These are phyloP conservation scores for Pantelozetes paolii DNA, from an alignment of 2,888 invertebrate species.

Conservation along the genomic window DNA sequence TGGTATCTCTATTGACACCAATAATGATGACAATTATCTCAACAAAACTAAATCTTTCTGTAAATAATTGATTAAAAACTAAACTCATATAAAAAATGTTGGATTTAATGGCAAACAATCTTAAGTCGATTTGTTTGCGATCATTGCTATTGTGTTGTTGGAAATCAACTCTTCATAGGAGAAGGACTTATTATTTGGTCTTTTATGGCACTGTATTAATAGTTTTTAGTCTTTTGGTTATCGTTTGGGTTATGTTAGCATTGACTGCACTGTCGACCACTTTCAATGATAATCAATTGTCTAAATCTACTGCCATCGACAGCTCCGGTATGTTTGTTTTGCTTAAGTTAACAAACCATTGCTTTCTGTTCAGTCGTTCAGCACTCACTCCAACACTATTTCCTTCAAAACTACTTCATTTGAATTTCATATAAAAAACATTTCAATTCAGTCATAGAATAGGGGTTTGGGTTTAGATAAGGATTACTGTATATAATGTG, in stretches of 20 bases:
- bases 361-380: neutral
- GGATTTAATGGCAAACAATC: conserved; percentile 6
- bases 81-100: conserved; percentile 1
- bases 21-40: no score
- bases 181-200: conserved; percentile 14
- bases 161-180: conserved; percentile 9
- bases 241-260: neutral
- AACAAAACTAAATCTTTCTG: no score
- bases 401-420: no score
- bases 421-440: no score
- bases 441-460: no score
- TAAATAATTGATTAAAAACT: no score
- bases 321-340: neutral
- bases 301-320: neutral
- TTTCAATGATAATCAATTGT: conserved; percentile 18
- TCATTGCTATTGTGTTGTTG: conserved; percentile 11
- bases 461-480: no score
- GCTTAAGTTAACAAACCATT: neutral
- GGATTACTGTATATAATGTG: no score
- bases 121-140: conserved; percentile 19
- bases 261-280: neutral
- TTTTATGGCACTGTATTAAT: neutral
- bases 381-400: no score
- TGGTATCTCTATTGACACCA: no score
- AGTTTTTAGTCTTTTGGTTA: conserved; percentile 7